Conservation (phyloP, 2,888 invertebrate species). For the Lepas anatifera region DNA sequence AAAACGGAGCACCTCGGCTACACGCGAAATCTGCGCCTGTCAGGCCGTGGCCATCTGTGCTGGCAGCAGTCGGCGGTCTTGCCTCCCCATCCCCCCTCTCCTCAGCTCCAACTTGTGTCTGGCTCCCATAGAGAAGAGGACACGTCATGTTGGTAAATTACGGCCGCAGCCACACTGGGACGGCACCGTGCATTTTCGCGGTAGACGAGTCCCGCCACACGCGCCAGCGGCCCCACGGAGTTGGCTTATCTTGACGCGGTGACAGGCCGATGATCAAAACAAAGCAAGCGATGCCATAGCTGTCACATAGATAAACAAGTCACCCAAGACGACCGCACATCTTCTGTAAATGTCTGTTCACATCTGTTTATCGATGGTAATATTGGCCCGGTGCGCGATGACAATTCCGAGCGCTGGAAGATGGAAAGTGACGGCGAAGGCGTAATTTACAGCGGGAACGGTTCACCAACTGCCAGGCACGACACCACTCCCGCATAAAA, state of each 20-base stretch:
- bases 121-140: background rate
- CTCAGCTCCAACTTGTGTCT: background rate
- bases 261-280: background rate
- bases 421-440: too few relatives aligned
- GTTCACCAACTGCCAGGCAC: background rate
- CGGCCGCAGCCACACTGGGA: background rate
- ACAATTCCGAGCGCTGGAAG: too few relatives aligned
- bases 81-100: too few relatives aligned
- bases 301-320: background rate
- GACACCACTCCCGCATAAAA: background rate
- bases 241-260: background rate
- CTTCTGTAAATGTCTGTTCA: too few relatives aligned
- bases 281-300: background rate
- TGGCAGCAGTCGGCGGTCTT: too few relatives aligned
- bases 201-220: background rate
- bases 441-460: background rate
- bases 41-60: too few relatives aligned
- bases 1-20: background rate
- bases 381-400: too few relatives aligned
- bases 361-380: too few relatives aligned
- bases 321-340: background rate
- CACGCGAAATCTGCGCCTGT: too few relatives aligned
- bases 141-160: background rate
- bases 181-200: background rate
- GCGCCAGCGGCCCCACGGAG: background rate